These are phyloP conservation scores for Rhogogaster chlorosoma DNA, from an alignment of 2,888 invertebrate species.

Conservation along the genomic window DNA sequence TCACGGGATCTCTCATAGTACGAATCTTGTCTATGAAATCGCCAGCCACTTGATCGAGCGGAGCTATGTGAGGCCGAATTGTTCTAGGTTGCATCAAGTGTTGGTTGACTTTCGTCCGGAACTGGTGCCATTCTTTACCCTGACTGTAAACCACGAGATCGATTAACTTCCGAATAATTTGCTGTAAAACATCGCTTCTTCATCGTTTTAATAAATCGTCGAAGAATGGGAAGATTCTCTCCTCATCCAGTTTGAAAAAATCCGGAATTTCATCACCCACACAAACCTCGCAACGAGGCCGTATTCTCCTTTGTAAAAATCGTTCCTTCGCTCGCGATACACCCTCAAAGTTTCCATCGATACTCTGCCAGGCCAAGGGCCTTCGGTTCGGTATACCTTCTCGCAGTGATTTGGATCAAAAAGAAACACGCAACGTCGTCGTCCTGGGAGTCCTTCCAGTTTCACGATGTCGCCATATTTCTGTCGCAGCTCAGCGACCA, in stretches of 20 bases:
- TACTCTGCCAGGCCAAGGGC: constrained; percentile 76
- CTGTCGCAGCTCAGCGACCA: constrained; percentile 63
- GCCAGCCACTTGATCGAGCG: constrained; percentile 86
- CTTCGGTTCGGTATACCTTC: constrained; percentile 77
- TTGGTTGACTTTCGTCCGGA: constrained; percentile 91
- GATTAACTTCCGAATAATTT: background rate
- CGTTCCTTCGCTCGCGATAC: constrained; percentile 75
- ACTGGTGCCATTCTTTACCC: constrained; percentile 92
- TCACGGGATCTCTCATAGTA: constrained; percentile 76
- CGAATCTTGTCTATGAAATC: constrained; percentile 86
- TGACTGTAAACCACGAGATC: constrained; percentile 81
- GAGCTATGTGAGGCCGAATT: constrained; percentile 87
- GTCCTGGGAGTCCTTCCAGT: constrained; percentile 73
- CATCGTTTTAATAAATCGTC: background rate
- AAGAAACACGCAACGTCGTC: constrained; percentile 64
- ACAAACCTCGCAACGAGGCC: constrained; percentile 68
- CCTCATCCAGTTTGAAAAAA: background rate
- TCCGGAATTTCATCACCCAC: background rate
- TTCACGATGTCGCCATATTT: constrained; percentile 77
- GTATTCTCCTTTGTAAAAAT: constrained; percentile 72
- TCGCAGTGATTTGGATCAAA: constrained; percentile 67
- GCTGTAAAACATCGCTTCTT: background rate
- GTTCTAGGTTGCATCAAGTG: constrained; percentile 89
- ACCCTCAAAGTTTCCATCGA: constrained; percentile 73
- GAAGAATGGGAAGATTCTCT: background rate